These are phyloP conservation scores for Leucophenga maculata DNA, from an alignment of 2,888 invertebrate genomes.

Conservation along the genomic window DNA sequence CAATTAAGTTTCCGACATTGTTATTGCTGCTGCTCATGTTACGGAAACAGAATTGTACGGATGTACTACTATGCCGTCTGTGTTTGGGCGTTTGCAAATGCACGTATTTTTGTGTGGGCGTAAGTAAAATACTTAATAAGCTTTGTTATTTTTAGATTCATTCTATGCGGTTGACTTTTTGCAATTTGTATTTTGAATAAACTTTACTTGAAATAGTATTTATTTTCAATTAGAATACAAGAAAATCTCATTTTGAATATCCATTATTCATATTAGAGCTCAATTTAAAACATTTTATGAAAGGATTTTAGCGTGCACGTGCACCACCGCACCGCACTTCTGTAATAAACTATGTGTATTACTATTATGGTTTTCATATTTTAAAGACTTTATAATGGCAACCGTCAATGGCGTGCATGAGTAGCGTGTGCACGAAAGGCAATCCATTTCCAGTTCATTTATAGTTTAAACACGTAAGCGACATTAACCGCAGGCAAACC, in stretches of 20 bases:
- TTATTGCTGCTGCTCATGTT: not conserved
- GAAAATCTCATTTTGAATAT: too few species aligned
- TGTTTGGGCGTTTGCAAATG: not conserved
- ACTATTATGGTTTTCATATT: not conserved
- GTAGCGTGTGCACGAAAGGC: too few species aligned
- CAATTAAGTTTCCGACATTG: conserved; percentile 22
- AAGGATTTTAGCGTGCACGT: too few species aligned
- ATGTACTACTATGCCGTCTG: not conserved
- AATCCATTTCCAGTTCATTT: conserved; percentile 57
- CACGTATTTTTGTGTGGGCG: conserved; percentile 3
- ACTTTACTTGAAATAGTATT: too few species aligned
- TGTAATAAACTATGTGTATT: too few species aligned
- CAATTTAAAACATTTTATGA: too few species aligned
- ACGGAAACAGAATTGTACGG: conserved; percentile 22
- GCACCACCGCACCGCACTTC: too few species aligned
- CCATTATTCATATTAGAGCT: too few species aligned
- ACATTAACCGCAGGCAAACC: conserved; percentile 54
- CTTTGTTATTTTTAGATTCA: conserved; percentile 10
- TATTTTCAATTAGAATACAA: too few species aligned
- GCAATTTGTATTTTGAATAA: not conserved
- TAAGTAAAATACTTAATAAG: conserved; percentile 15
- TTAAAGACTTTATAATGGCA: conserved; percentile 9
- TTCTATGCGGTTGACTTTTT: not conserved
- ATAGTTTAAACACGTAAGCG: conserved; percentile 62
- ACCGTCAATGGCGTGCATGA: not conserved